Base-by-base conservation (phyloP, 1,140 invertebrate genomes). In the Platorchestia sp. region DNA sequence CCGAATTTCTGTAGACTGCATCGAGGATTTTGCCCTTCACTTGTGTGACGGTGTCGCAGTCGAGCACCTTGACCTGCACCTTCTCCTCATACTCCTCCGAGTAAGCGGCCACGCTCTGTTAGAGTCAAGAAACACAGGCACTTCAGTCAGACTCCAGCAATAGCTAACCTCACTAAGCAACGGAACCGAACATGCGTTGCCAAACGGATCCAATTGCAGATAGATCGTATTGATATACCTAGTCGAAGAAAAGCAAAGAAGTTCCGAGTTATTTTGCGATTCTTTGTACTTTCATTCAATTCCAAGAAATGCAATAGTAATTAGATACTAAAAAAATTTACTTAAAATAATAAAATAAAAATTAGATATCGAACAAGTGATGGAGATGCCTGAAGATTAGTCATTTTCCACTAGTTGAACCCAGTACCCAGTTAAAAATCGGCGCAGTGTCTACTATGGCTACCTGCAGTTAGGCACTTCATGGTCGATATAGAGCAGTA, bases 21-120 rank as follows among this genome's bases (percentile, higher is more conserved):
- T 99, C 99, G 59, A 99, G 97, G 95, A 99, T 99, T 97, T 99
- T 99, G 0, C 98, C 98, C 97, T 99, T 99, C 0, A 99, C 99
- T 97, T 99, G 99, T 96, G 98, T 99, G 97, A 99, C 99, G 45
- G 99, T 99, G 98, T 99, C 99, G 98, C 99, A 99, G 97, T 99
- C 99, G 95, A 99, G 98, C 0, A 99, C 99, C 97, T 99, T 99
- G 97, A 99, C 99, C 97, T 99, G 98, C 95, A 99, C 98, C 97
- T 99, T 99, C 96, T 99, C 98, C 97, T 99, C 98, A 96, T 99
- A 97, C 97, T 99, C 99, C 97, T 99, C 99, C 97, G 99, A 98
- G 43, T 99, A 98, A 95, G 99, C 98, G 97, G 99, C 98, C 75
- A 99, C 97, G 0, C 98, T 99, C 98, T 98, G 97, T 87, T 97